Conservation (phyloP, 2,113 vertebrate genomes). For the Silurus asotus region DNA sequence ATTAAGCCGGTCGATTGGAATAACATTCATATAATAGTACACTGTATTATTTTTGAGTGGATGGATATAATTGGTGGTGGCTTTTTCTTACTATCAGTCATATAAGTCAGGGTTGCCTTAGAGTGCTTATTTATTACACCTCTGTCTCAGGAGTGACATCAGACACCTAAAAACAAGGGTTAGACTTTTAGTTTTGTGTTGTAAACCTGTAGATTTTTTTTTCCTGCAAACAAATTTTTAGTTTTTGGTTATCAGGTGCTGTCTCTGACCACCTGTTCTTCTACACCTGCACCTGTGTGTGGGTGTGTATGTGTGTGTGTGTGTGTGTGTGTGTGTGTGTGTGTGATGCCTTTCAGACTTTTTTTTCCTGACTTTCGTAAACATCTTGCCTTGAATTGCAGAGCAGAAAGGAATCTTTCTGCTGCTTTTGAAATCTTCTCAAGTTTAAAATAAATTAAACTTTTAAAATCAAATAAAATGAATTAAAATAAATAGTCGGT, state of each 20-base stretch:
- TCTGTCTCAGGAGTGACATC: background rate
- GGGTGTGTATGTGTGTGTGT: background rate
- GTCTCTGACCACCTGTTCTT: conserved; percentile 18
- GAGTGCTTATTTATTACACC: background rate
- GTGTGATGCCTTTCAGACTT: too few species aligned
- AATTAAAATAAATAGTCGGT: background rate
- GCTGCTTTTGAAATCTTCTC: background rate
- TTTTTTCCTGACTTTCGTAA: background rate
- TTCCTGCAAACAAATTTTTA: background rate
- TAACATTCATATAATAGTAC: background rate
- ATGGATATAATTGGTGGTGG: background rate
- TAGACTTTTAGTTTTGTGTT: conserved; percentile 2
- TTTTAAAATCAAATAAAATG: too few species aligned
- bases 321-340: background rate
- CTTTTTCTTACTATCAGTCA: background rate
- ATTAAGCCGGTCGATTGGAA: background rate
- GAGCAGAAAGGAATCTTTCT: background rate
- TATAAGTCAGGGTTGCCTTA: background rate
- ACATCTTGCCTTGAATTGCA: background rate
- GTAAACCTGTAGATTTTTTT: background rate
- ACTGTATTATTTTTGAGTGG: background rate
- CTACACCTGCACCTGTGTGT: background rate
- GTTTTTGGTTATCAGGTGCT: background rate
- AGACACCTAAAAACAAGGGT: background rate
- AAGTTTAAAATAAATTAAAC: too few species aligned